A percentile compares a stretch with the other conserved stretches of the same genome.
phyloP scores from a whole-genome alignment of 2,797 vertebrate genomes.

The Myripristis murdjan region DNA sequence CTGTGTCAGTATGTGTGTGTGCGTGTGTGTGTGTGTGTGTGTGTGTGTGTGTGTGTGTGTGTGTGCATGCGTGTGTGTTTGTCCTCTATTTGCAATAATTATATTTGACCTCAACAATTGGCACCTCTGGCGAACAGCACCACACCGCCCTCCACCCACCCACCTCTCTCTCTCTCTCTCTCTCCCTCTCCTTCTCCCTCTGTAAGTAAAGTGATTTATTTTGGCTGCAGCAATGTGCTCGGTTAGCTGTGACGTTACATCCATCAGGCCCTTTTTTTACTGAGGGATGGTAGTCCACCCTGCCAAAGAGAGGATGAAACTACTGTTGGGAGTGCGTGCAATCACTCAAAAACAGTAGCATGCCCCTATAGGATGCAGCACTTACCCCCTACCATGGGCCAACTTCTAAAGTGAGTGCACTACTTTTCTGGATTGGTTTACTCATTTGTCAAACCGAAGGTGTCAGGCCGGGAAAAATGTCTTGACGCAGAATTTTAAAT shows the following conservation, averaged over 20 bases:
- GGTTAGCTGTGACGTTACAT: constrained; percentile 58
- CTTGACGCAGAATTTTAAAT: neutral
- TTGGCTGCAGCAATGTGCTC: constrained; percentile 52
- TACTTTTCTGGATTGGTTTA: constrained; percentile 4
- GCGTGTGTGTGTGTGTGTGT: constrained; percentile 10
- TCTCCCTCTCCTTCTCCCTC: too few relatives aligned
- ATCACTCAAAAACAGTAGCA: constrained; percentile 21
- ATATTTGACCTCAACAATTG: constrained; percentile 78
- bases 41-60: neutral
- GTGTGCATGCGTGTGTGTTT: constrained; percentile 42
- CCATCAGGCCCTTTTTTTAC: constrained; percentile 46
- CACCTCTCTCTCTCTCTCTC: constrained; percentile 52
- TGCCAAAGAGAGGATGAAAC: constrained; percentile 44
- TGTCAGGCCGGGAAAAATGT: neutral
- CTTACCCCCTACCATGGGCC: neutral
- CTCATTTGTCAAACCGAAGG: constrained; percentile 22
- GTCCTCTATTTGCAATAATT: constrained; percentile 77
- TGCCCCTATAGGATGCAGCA: neutral
- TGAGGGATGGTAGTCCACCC: constrained; percentile 21
- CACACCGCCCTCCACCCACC: constrained; percentile 48
- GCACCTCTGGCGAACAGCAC: constrained; percentile 72
- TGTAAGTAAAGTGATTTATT: constrained; percentile 73
- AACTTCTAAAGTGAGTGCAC: constrained; percentile 1
- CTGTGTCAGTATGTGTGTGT: neutral
- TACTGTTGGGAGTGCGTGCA: constrained; percentile 26